Percentiles rank a stretch among this genome's conserved stretches.
Conservation (phyloP, 2,113 vertebrate genomes). For the Oryzias curvinotus region DNA sequence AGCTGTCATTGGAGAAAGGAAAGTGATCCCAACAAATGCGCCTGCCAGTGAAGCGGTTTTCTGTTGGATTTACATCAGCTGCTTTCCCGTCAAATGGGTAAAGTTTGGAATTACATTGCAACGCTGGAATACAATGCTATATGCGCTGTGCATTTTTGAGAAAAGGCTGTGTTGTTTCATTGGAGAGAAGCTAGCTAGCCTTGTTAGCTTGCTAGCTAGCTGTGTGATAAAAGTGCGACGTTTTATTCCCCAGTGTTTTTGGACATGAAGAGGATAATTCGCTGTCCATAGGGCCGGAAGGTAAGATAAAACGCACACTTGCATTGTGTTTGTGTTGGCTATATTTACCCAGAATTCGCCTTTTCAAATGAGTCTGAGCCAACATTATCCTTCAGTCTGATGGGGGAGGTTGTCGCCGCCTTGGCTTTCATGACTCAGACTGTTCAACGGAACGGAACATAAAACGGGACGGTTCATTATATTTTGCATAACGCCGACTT, state of each 20-base stretch:
- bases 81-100: conserved; percentile 70
- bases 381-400: conserved; percentile 53
- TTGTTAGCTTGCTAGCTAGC: conserved; percentile 68
- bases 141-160: conserved; percentile 69
- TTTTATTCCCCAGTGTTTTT: conserved; percentile 71
- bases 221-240: conserved; percentile 72
- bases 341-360: conserved; percentile 9
- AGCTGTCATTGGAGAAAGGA: conserved; percentile 81
- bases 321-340: not conserved
- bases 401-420: conserved; percentile 66
- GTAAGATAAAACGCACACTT: conserved; percentile 49
- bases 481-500: too few species aligned
- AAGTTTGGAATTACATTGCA: conserved; percentile 69
- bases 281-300: conserved; percentile 79
- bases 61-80: conserved; percentile 63
- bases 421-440: conserved; percentile 68
- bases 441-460: conserved; percentile 57
- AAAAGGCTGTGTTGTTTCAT: conserved; percentile 70
- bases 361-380: conserved; percentile 32
- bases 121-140: conserved; percentile 65
- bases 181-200: conserved; percentile 75
- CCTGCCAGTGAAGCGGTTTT: conserved; percentile 48
- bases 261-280: conserved; percentile 82
- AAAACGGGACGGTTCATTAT: conserved; percentile 10
- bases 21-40: conserved; percentile 71